These are phyloP conservation scores for Scrobipalpa costella DNA, from an alignment of 2,888 invertebrate genomes.

Conservation along the genomic window DNA sequence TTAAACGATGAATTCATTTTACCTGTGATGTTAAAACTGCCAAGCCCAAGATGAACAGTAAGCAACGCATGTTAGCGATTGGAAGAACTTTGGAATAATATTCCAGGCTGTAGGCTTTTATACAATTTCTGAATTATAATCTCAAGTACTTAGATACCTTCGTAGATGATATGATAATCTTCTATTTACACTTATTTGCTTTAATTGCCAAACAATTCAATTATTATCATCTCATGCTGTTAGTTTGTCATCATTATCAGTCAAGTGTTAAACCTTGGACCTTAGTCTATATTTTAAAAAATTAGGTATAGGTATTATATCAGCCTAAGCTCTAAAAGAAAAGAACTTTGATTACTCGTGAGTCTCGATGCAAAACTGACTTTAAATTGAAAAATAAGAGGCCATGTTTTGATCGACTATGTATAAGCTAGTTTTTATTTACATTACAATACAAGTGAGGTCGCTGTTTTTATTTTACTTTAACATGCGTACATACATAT, in stretches of 20 bases:
- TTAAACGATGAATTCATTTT: background rate
- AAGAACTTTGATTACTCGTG: too few relatives aligned
- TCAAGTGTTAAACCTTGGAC: background rate
- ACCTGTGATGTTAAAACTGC: background rate
- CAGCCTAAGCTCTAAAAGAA: too few relatives aligned
- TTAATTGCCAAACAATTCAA: constrained; percentile 12
- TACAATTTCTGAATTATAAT: background rate
- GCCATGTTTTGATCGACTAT: too few relatives aligned
- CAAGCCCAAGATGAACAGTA: background rate
- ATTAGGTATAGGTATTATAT: too few relatives aligned
- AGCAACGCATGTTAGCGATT: background rate
- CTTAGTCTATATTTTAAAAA: too few relatives aligned
- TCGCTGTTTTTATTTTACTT: too few relatives aligned
- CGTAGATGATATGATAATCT: too few relatives aligned
- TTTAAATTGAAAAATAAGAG: too few relatives aligned
- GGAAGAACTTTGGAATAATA: background rate
- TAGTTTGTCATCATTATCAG: background rate
- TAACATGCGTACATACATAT: too few relatives aligned
- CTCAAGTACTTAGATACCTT: background rate
- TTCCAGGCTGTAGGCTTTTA: background rate
- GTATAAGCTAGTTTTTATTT: too few relatives aligned
- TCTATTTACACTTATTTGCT: background rate
- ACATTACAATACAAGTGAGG: too few relatives aligned
- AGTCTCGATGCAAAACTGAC: too few relatives aligned
- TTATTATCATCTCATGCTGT: background rate